Evolutionary conservation across 2,113 vertebrate species (phyloP).

Genomic region (Candoia aspera): DNA sequence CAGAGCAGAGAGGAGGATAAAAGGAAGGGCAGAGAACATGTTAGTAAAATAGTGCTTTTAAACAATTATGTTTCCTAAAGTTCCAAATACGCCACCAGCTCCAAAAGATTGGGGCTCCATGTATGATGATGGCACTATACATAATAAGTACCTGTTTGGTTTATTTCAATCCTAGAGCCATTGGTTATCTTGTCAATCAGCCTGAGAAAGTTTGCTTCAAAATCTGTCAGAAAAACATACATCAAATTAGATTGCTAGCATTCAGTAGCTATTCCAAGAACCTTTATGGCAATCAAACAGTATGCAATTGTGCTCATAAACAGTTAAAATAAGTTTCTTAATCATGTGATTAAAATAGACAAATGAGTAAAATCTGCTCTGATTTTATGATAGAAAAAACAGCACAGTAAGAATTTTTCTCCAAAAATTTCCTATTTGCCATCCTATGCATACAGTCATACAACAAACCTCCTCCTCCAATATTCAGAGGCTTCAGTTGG

Average conservation of each 20-base stretch:
- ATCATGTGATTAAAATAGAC: neutral
- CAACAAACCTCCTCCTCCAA: neutral
- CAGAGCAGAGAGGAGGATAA: neutral
- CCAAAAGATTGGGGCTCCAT: neutral
- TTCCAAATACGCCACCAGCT: neutral
- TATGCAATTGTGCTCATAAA: too few relatives aligned
- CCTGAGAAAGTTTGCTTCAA: constrained; percentile 95
- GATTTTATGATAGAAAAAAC: neutral
- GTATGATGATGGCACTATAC: neutral
- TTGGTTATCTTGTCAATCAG: constrained; percentile 96
- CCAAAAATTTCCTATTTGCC: neutral
- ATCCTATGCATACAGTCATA: neutral
- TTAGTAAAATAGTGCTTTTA: neutral
- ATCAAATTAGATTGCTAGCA: neutral
- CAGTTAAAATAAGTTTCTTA: neutral
- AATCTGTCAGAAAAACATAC: constrained; percentile 76
- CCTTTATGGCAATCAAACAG: neutral
- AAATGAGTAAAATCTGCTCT: neutral
- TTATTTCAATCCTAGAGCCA: constrained; percentile 95
- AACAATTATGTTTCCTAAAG: neutral
- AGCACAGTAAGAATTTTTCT: neutral
- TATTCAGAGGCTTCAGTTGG: neutral
- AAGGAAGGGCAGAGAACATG: neutral
- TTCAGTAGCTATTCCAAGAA: constrained; percentile 15
- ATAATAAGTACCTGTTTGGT: constrained; percentile 88